A percentile compares a stretch with the other conserved stretches of the same genome.
These are phyloP conservation scores for Drosophila navojoa DNA, from an alignment of 1,140 invertebrate species.

Conservation along the genomic window DNA sequence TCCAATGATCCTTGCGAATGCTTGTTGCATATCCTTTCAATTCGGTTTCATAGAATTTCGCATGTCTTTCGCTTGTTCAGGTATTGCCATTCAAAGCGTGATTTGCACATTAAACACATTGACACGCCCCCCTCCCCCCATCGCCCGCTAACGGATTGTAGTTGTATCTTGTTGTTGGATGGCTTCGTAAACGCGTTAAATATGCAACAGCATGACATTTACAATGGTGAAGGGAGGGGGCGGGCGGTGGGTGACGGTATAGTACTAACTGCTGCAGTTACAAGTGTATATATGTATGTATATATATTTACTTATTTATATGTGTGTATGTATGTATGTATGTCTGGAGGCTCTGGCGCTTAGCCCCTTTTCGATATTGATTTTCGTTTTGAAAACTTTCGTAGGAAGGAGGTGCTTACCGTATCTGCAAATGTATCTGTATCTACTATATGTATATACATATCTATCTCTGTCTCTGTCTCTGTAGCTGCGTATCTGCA, in stretches of 20 bases:
- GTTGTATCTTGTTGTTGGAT: constrained; percentile 35
- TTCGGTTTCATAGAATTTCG: constrained; percentile 15
- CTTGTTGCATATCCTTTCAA: constrained; percentile 1
- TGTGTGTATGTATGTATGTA: no score
- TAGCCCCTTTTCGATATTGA: constrained; percentile 47
- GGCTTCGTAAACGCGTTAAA: constrained; percentile 49
- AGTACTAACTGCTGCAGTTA: constrained; percentile 4
- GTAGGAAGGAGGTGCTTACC: constrained; percentile 51
- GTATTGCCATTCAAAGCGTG: constrained; percentile 30
- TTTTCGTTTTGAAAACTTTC: constrained; percentile 67
- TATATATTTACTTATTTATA: no score
- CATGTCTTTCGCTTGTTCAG: constrained; percentile 10
- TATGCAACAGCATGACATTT: constrained; percentile 52
- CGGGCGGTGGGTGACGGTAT: background rate
- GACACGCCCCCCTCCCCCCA: background rate
- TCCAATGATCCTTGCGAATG: background rate
- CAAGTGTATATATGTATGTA: no score
- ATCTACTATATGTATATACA: background rate
- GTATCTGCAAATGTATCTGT: constrained; percentile 12
- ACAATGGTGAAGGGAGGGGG: constrained; percentile 12
- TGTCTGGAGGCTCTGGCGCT: background rate
- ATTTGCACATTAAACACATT: constrained; percentile 29
- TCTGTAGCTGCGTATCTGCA: constrained; percentile 35
- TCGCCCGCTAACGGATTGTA: background rate
- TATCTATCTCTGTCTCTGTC: constrained; percentile 4